Evolutionary conservation across 2,113 vertebrate species (phyloP).

Genomic region (Nerophis lumbriciformis): DNA sequence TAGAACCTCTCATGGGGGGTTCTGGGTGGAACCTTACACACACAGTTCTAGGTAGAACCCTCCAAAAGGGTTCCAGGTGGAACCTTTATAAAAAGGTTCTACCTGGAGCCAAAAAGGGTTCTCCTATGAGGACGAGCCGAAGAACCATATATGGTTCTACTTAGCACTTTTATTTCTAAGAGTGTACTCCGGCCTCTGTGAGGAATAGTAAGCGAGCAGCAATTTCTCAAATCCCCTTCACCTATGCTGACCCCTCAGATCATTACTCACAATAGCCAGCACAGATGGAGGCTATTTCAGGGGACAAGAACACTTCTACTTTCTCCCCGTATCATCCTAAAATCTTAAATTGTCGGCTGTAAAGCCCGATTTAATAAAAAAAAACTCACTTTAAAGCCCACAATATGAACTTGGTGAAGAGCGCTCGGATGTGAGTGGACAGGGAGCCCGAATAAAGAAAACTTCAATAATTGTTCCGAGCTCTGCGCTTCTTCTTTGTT

Average conservation of each 20-base stretch:
- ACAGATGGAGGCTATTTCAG: constrained; percentile 49
- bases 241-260: constrained; percentile 56
- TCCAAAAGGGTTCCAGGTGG: too few species aligned
- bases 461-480: constrained; percentile 47
- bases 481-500: constrained; percentile 36
- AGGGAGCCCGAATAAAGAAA: not conserved
- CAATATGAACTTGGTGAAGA: constrained; percentile 43
- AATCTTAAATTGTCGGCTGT: constrained; percentile 69
- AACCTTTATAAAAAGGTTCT: too few species aligned
- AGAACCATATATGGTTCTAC: too few species aligned
- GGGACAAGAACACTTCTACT: constrained; percentile 45
- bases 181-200: constrained; percentile 14
- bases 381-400: constrained; percentile 57
- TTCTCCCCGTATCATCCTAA: constrained; percentile 55
- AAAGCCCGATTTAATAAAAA: constrained; percentile 65
- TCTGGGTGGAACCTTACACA: too few species aligned
- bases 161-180: too few species aligned
- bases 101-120: too few species aligned
- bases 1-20: too few species aligned
- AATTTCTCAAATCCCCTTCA: constrained; percentile 45
- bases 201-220: constrained; percentile 34
- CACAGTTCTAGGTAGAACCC: too few species aligned
- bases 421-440: constrained; percentile 25
- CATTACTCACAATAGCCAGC: constrained; percentile 52
- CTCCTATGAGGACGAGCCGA: too few species aligned